Evolutionary conservation across 2,113 vertebrate species (phyloP).

Genomic region (Tiliqua scincoides): DNA sequence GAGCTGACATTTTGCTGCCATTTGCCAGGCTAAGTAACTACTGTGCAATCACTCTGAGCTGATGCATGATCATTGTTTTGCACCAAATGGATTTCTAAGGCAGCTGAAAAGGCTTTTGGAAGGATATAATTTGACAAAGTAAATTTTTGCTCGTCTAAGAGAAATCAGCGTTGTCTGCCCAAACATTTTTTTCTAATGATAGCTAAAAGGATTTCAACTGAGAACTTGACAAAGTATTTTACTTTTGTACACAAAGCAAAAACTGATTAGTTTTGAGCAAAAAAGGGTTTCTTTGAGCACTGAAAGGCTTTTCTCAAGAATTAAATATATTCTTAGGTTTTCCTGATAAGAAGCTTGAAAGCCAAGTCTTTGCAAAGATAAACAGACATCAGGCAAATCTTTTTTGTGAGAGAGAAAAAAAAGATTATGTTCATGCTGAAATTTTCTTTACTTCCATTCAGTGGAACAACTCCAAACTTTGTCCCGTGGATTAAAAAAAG

Average conservation of each 20-base stretch:
- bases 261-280: conserved; percentile 65
- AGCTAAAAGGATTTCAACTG: conserved; percentile 69
- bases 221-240: conserved; percentile 70
- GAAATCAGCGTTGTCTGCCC: conserved; percentile 63
- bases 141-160: conserved; percentile 69
- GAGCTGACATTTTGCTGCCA: conserved; percentile 79
- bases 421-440: not conserved
- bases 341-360: conserved; percentile 61
- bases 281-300: conserved; percentile 64
- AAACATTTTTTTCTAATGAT: conserved; percentile 67
- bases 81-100: conserved; percentile 77
- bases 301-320: conserved; percentile 68
- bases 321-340: conserved; percentile 64
- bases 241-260: conserved; percentile 62
- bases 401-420: conserved; percentile 44
- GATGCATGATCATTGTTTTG: conserved; percentile 78
- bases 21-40: conserved; percentile 78
- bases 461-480: too few relatives aligned
- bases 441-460: conserved; percentile 20
- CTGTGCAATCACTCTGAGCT: conserved; percentile 72
- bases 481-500: not conserved
- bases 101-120: conserved; percentile 69
- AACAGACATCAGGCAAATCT: conserved; percentile 57
- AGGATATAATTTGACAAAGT: conserved; percentile 75
- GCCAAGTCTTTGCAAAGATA: conserved; percentile 58